These are phyloP conservation scores for Lithophane ornitopus DNA, from an alignment of 2,888 invertebrate genomes.

Conservation along the genomic window DNA sequence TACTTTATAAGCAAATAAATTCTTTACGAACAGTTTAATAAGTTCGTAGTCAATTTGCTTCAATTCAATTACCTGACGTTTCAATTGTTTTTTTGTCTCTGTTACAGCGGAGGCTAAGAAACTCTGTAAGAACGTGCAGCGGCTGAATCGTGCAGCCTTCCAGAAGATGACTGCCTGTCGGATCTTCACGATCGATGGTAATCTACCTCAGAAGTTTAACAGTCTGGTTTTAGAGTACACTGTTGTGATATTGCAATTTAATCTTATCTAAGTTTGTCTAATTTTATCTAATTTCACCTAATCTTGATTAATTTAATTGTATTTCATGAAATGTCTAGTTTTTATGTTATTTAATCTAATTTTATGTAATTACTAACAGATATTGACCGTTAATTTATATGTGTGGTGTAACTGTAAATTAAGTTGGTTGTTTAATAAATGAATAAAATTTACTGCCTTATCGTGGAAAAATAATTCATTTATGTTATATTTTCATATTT, in stretches of 20 bases:
- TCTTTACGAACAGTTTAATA: neutral
- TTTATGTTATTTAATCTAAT: no score
- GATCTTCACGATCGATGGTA: conserved; percentile 22
- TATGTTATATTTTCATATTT: neutral
- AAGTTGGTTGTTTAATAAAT: no score
- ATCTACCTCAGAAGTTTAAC: conserved; percentile 22
- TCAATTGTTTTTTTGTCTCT: neutral
- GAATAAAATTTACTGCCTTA: neutral
- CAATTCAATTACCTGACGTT: neutral
- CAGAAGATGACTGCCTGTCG: conserved; percentile 37
- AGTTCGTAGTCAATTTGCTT: neutral
- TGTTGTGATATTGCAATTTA: conserved; percentile 33
- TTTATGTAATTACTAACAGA: no score
- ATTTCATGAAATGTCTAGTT: no score
- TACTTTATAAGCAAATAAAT: no score
- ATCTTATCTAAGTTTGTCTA: no score
- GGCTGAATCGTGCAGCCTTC: conserved; percentile 35
- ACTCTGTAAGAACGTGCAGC: conserved; percentile 41
- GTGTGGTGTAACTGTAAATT: no score
- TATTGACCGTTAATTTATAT: no score
- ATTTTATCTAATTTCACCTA: no score
- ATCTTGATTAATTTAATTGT: no score
- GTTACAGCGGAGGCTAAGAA: conserved; percentile 36
- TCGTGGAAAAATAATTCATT: neutral
- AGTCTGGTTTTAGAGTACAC: conserved; percentile 32